Conservation (phyloP, 2,888 invertebrate genomes). For the Parnassius smintheus region DNA sequence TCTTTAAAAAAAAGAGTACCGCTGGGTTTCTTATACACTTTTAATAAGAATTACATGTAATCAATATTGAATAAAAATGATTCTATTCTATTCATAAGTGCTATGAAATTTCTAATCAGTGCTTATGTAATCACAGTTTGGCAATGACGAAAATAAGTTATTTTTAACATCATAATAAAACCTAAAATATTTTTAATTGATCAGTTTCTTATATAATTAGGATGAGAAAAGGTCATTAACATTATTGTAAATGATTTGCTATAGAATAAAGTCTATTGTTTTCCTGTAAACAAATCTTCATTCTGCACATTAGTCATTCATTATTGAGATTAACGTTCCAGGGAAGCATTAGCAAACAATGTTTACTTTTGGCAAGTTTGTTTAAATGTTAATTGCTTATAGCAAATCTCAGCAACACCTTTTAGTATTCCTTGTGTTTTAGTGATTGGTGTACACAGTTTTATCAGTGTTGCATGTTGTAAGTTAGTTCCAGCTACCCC, state of each 20-base stretch:
- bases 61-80: too few relatives aligned
- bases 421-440: constrained; percentile 23
- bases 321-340: constrained; percentile 37
- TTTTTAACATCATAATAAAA: too few relatives aligned
- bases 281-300: constrained; percentile 29
- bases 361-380: constrained; percentile 28
- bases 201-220: too few relatives aligned
- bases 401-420: background rate
- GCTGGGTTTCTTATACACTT: too few relatives aligned
- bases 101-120: too few relatives aligned
- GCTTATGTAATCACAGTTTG: too few relatives aligned
- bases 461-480: constrained; percentile 23
- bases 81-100: too few relatives aligned
- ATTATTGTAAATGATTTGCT: constrained; percentile 23
- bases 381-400: constrained; percentile 19
- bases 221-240: constrained; percentile 29
- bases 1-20: too few relatives aligned
- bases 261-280: constrained; percentile 30
- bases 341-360: constrained; percentile 45
- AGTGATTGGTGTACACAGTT: constrained; percentile 14
- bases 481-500: too few relatives aligned
- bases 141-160: too few relatives aligned
- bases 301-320: constrained; percentile 45
- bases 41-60: too few relatives aligned
- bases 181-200: too few relatives aligned